These are phyloP conservation scores for Euspilapteryx auroguttella DNA, from an alignment of 2,888 invertebrate species.

Conservation along the genomic window DNA sequence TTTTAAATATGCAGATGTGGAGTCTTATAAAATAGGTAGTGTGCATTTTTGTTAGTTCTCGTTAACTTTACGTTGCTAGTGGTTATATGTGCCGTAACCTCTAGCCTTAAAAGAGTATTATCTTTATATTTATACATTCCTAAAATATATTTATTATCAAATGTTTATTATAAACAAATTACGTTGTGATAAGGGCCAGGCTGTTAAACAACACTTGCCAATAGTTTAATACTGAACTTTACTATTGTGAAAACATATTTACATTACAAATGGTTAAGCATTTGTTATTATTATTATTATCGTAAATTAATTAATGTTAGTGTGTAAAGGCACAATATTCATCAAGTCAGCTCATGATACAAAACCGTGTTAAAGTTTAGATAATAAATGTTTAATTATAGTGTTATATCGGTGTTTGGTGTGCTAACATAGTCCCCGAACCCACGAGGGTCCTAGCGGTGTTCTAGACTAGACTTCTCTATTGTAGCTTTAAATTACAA, in stretches of 20 bases:
- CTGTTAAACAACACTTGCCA: slow-evolving; percentile 24
- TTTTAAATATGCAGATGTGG: too few species aligned
- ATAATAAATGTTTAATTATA: slow-evolving; percentile 29
- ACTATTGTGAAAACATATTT: slow-evolving; percentile 2
- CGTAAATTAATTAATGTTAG: too few species aligned
- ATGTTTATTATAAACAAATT: slow-evolving; percentile 1
- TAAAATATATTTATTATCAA: too few species aligned
- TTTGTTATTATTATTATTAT: slow-evolving; percentile 3
- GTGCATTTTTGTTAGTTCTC: slow-evolving; percentile 1
- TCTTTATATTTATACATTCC: too few species aligned
- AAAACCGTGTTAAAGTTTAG: too few species aligned
- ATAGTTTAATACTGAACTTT: too few species aligned
- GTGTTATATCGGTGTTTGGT: slow-evolving; percentile 24
- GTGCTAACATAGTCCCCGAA: too few species aligned
- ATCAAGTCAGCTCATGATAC: slow-evolving; percentile 57
- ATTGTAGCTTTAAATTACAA: slow-evolving; percentile 43
- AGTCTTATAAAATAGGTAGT: too few species aligned
- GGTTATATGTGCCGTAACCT: slow-evolving; percentile 5
- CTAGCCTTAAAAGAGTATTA: not conserved
- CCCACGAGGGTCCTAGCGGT: too few species aligned
- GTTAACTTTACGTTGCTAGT: slow-evolving; percentile 3
- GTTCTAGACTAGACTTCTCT: too few species aligned
- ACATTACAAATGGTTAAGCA: slow-evolving; percentile 1
- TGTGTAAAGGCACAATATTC: slow-evolving; percentile 40
- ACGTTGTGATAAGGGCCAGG: slow-evolving; percentile 11